Evolutionary conservation across 2,797 vertebrate species (phyloP), one percentile per base, ranked within the genome.

Genomic region (Chiroxiphia lanceolata): DNA sequence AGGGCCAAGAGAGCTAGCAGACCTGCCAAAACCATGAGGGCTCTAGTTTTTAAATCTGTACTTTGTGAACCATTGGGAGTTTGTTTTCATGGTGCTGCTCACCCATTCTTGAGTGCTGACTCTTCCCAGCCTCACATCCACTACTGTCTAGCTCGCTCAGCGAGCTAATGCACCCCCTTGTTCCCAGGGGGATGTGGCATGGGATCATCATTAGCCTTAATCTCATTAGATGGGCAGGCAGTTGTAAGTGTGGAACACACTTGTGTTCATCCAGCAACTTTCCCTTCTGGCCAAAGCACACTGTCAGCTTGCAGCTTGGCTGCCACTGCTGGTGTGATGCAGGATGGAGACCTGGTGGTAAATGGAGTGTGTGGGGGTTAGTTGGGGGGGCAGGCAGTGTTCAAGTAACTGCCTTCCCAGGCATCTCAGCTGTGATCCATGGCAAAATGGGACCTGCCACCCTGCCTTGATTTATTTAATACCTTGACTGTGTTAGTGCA

Each of bases 101-200:
- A 31, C 31, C 25, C n/a, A 4, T 67, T 48, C n/a, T 65, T 25
- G 9, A 29, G 47, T 59, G 34, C 33, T 0, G 34, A 12, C 21
- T 36, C 53, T 67, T 57, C 48, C 40, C 20, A 53, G 38, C 63
- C 42, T 53, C 42, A 5, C 23, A 77, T 29, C n/a, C 1, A 1
- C 56, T 22, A 8, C 16, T 1, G 2, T 47, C 26, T 15, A 29
- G n/a, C 45, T 83, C 3, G 1, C 53, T 70, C 26, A n/a, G 56
- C 0, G 2, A 54, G 25, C 40, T 5, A 1, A 10, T 22, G 31
- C 51, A 83, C 61, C 38, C 42, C 13, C 48, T 50, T 69, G 31
- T 53, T 50, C 36, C 34, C 1, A 2, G 45, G 63, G 75, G 34
- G 29, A 6, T 0, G 3, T 47, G 71, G 27, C 4, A 9, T 1